Evolutionary conservation across 2,888 invertebrate genomes (phyloP), one percentile per base, ranked within the genome.

Genomic region (Lasioglossum malachurum): DNA sequence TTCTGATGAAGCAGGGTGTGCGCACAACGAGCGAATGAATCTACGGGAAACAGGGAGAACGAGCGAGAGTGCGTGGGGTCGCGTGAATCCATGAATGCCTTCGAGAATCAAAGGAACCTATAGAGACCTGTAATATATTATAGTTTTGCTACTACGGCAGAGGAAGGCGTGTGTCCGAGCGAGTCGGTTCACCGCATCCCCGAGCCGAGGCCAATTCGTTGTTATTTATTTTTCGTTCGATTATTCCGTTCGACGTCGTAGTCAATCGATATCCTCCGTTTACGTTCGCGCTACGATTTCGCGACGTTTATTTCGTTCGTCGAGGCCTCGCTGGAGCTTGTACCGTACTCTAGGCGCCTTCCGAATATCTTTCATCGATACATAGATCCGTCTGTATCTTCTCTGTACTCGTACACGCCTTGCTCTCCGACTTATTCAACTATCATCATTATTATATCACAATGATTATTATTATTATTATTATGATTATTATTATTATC

Each of bases 141-240:
- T 88, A 91, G 87, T 88, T 88, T 87, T 91, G 89, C 86, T 91
- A 88, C 87, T 81, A 88, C 72, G 78, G 84, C 44, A 84, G 89
- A 87, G 87, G 76, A 72, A 82, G 82, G 86, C 82, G 84, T 79
- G 87, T 23, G 49, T 67, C 78, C 86, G 75, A 81, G 72, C 35
- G 72, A 80, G 46, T 35, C 72, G 71, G 64, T 44, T 76, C 60
- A 12, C 3, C 60, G 69, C 71, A 38, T 80, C 71, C 83, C 71
- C 83, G 69, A 38, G 12, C 44, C 84, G 78, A 75, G 84, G 82
- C 82, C 71, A 75, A 86, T 89, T 85, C 82, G 78, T 88, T 49
- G 60, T 84, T 90, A 90, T 91, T 91, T 91, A 91, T 91, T 90
- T 64, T 78, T 74, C 75, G 67, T 80, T 38, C 71, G 53, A 38